phyloP scores from a whole-genome alignment of 2,113 vertebrate species.

The Aegypius monachus region DNA sequence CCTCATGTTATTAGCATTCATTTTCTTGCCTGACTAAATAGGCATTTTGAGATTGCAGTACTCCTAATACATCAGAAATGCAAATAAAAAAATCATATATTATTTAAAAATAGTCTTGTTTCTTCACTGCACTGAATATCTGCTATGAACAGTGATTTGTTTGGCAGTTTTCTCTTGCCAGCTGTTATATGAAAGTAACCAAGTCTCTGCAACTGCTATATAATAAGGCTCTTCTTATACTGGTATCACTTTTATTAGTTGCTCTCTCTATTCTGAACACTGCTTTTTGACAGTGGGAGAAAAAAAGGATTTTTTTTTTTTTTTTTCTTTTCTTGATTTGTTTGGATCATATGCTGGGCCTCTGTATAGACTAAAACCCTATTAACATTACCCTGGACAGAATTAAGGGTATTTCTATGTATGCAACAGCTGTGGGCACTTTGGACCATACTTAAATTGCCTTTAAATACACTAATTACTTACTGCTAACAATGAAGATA shows the following conservation, averaged over 20 bases:
- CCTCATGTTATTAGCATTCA: neutral
- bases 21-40: conserved; percentile 44
- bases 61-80: neutral
- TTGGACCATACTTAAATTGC: neutral
- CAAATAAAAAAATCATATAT: neutral
- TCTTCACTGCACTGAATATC: neutral
- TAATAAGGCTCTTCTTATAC: neutral
- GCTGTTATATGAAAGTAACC: conserved; percentile 1
- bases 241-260: neutral
- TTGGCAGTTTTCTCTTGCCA: conserved; percentile 21
- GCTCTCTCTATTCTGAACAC: neutral
- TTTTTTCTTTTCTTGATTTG: neutral
- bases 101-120: conserved; percentile 19
- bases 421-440: neutral
- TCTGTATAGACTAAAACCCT: neutral
- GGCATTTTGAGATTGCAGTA: conserved; percentile 11
- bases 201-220: neutral
- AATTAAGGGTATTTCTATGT: neutral
- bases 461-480: neutral
- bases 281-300: neutral
- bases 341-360: neutral
- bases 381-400: neutral
- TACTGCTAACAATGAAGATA: neutral
- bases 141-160: conserved; percentile 10
- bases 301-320: neutral